Conservation (phyloP, 2,888 invertebrate genomes). For the Branchipolynoe longqiensis region DNA sequence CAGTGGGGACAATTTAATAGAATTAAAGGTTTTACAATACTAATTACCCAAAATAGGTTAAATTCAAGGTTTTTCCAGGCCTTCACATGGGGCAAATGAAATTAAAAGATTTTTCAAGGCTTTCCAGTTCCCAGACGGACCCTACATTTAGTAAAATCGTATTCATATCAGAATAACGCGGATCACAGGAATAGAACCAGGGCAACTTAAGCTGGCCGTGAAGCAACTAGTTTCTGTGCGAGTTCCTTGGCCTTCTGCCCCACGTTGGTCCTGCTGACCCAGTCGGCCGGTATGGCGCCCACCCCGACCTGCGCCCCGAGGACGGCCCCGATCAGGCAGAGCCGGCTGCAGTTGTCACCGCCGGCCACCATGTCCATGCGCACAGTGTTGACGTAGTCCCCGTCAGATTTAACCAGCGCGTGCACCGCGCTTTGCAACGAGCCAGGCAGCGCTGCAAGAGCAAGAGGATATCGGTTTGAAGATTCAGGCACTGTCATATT, state of each 20-base stretch:
- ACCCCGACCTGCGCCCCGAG: slow-evolving; percentile 29
- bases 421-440: slow-evolving; percentile 21
- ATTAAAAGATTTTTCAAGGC: too few species aligned
- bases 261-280: slow-evolving; percentile 47
- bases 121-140: too few species aligned
- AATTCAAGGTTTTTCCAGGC: too few species aligned
- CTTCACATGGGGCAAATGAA: too few species aligned
- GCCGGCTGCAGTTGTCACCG: slow-evolving; percentile 44
- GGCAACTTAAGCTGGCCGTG: too few species aligned
- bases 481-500: too few species aligned
- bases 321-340: slow-evolving; percentile 32
- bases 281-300: slow-evolving; percentile 29
- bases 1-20: too few species aligned
- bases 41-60: too few species aligned
- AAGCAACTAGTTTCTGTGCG: slow-evolving; percentile 27
- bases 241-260: slow-evolving; percentile 23
- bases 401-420: neutral
- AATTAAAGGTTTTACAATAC: too few species aligned
- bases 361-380: slow-evolving; percentile 25
- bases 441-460: slow-evolving; percentile 20
- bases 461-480: neutral
- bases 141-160: too few species aligned
- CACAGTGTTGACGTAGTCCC: neutral
- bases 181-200: too few species aligned
- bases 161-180: too few species aligned